Percentiles rank a stretch among this genome's conserved stretches.
Evolutionary conservation across 2,113 vertebrate genomes (phyloP).

Genomic region (Elephantulus edwardii): DNA sequence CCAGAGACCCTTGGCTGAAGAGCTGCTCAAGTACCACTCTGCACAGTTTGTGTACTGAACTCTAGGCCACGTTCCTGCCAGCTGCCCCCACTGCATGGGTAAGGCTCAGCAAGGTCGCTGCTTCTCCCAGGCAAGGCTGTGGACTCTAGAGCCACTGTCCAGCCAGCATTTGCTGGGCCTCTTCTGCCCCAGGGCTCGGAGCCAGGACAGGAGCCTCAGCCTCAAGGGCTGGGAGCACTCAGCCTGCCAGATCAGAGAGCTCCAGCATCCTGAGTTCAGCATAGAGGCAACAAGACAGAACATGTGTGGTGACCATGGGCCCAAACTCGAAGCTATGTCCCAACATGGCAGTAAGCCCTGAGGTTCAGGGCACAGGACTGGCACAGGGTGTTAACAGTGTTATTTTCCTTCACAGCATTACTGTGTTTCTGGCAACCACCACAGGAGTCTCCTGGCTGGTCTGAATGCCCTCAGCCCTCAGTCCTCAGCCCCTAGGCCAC

Average conservation of each 20-base stretch:
- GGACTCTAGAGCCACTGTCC: conserved; percentile 52
- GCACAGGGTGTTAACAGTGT: conserved; percentile 68
- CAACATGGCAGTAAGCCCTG: not conserved
- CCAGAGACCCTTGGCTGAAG: conserved; percentile 94
- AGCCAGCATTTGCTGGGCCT: conserved; percentile 34
- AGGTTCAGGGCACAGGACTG: too few species aligned
- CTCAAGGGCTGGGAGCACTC: conserved; percentile 40
- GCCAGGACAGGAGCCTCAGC: conserved; percentile 14
- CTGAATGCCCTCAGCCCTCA: not conserved
- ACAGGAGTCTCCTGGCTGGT: conserved; percentile 39
- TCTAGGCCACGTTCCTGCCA: conserved; percentile 56
- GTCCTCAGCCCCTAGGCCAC: conserved; percentile 48
- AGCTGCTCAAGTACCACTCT: conserved; percentile 95
- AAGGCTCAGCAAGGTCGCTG: conserved; percentile 60
- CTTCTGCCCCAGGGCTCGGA: conserved; percentile 36
- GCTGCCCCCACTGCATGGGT: conserved; percentile 1
- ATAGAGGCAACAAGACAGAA: conserved; percentile 15
- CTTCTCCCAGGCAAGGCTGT: conserved; percentile 66
- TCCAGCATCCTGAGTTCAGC: conserved; percentile 24
- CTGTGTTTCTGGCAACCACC: conserved; percentile 57
- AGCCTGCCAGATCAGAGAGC: conserved; percentile 54
- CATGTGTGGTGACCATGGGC: not conserved
- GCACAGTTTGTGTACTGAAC: conserved; percentile 94
- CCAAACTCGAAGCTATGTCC: not conserved
- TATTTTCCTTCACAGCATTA: conserved; percentile 75